Evolutionary conservation across 2,797 vertebrate genomes (phyloP), one percentile per base, ranked within the genome.

Genomic region (Manis crassicaudata): DNA sequence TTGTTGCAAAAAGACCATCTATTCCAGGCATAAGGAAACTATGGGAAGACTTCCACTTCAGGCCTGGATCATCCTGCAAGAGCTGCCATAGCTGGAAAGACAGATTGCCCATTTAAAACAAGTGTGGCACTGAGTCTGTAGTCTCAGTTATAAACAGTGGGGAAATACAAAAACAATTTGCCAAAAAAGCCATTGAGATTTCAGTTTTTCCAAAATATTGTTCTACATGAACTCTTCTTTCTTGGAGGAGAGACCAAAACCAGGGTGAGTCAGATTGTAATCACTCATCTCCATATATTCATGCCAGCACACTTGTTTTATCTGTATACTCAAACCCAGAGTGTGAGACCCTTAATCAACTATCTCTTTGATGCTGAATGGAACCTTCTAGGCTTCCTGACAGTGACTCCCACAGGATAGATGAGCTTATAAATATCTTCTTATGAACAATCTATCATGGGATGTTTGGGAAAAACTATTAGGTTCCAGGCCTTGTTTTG

Each of bases 151-250:
- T 9, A 37, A 90, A 54, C 70, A 58, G 13, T 8, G 37, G 65
- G 81, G 56, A 65, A 83, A 58, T 35, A 68, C 2, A 62, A 94
- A 90, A 92, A 84, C 50, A 58, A 43, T 58, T 58, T 84, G 46
- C 46, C 60, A 37, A 83, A 75, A 68, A 75, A n/a, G 14, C 21
- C 70, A 73, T 21, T 65, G 67, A 94, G 77, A 95, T 68, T 87
- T 96, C 75, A 90, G 54, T 70, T 96, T 89, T 96, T 77, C 70
- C 73, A 93, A 96, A 96, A 89, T 50, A 75, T 63, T 85, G 62
- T 82, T 96, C 46, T 63, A 80, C 77, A 85, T 77, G 60, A 94
- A 90, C 58, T 63, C 88, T 43, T 67, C 32, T 88, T 75, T 94
- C 89, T 94, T 88, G 40, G 62, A 77, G 62, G 54, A 93, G 5